phyloP scores from a whole-genome alignment of 2,888 invertebrate genomes.

The Nysson spinosus region DNA sequence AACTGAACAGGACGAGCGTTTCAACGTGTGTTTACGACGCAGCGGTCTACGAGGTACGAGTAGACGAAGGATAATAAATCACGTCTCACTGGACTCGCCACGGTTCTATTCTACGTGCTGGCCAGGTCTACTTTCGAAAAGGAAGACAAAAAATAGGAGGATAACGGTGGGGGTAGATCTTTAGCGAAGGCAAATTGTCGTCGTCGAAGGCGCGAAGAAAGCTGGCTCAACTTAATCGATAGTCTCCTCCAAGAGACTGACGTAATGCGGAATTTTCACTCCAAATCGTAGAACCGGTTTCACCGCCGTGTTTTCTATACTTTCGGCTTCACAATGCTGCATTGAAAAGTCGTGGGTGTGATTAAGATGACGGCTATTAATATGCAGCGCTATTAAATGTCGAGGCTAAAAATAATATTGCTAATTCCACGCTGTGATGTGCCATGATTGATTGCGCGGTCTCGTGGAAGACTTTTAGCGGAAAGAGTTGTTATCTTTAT shows the following conservation, averaged over 20 bases:
- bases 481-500: no score
- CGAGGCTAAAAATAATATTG: no score
- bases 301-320: neutral
- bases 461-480: no score
- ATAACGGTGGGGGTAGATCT: slow-evolving; percentile 11
- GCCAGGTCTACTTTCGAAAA: slow-evolving; percentile 50
- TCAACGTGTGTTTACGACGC: slow-evolving; percentile 69
- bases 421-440: no score
- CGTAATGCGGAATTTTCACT: slow-evolving; percentile 4
- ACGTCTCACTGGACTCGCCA: slow-evolving; percentile 46
- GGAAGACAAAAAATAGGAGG: slow-evolving; percentile 25
- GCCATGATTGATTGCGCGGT: no score
- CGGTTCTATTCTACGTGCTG: slow-evolving; percentile 34
- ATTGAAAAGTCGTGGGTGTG: no score
- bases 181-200: slow-evolving; percentile 21
- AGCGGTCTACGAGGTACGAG: slow-evolving; percentile 56
- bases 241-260: neutral
- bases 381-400: no score
- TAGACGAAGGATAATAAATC: slow-evolving; percentile 67
- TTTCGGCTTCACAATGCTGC: neutral
- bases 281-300: slow-evolving; percentile 7
- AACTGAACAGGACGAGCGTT: slow-evolving; percentile 53
- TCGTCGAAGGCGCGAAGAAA: slow-evolving; percentile 18
- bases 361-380: no score
- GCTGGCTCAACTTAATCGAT: neutral